Conservation (phyloP, 2,797 vertebrate species). For the Tapera naevia region DNA sequence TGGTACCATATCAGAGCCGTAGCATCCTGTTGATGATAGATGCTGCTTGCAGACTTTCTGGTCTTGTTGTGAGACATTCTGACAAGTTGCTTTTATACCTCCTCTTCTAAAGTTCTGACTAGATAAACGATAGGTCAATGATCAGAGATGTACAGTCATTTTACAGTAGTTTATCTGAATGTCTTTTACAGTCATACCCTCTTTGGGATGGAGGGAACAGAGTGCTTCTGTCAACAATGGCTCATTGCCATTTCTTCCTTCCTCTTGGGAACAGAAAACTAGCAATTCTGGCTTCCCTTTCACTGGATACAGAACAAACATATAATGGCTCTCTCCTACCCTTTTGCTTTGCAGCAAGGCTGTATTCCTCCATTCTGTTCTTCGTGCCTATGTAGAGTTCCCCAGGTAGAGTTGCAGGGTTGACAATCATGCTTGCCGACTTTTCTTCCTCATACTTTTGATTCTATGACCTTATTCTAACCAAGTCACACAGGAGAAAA, state of each 20-base stretch:
- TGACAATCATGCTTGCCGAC: not conserved
- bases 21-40: not conserved
- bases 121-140: not conserved
- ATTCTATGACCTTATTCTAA: not conserved
- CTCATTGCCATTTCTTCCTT: constrained; percentile 43
- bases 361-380: not conserved
- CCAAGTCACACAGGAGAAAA: not conserved
- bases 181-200: not conserved
- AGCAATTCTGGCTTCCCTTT: constrained; percentile 34
- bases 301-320: constrained; percentile 19
- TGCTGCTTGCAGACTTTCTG: not conserved
- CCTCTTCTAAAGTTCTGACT: not conserved
- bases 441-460: not conserved
- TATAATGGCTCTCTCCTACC: not conserved
- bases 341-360: not conserved
- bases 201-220: not conserved
- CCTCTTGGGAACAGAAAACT: constrained; percentile 49
- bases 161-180: not conserved
- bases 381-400: not conserved
- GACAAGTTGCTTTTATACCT: not conserved
- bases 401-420: not conserved
- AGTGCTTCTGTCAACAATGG: constrained; percentile 47
- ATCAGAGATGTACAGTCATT: not conserved
- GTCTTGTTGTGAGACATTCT: not conserved
- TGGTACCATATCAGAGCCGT: not conserved